These are phyloP conservation scores for Ispidina picta DNA, from an alignment of 2,797 vertebrate genomes.

Conservation along the genomic window DNA sequence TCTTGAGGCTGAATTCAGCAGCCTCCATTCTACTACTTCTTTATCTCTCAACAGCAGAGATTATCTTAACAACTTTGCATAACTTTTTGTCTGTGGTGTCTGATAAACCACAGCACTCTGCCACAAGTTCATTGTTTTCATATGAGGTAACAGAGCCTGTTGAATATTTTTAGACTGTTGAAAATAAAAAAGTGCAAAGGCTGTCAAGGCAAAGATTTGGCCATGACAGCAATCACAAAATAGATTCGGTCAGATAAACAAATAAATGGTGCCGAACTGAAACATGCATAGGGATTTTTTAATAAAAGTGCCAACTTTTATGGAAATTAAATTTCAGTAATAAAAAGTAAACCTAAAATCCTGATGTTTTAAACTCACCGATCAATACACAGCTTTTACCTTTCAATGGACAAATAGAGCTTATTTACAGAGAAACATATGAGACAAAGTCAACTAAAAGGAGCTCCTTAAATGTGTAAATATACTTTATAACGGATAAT, in stretches of 20 bases:
- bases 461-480: background rate
- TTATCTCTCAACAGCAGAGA: background rate
- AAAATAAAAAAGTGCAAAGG: conserved; percentile 48
- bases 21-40: background rate
- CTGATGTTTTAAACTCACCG: background rate
- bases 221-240: conserved; percentile 33
- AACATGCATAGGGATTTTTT: conserved; percentile 42
- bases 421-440: background rate
- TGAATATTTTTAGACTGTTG: conserved; percentile 50
- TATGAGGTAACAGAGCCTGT: background rate
- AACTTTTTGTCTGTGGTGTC: background rate
- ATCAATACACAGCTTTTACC: background rate
- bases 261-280: conserved; percentile 41
- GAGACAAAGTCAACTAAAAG: background rate
- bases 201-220: conserved; percentile 50
- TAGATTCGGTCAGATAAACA: conserved; percentile 48
- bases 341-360: background rate
- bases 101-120: background rate
- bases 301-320: conserved; percentile 32
- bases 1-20: background rate
- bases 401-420: background rate
- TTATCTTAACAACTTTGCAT: background rate
- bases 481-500: background rate
- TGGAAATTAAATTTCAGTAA: background rate
- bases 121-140: background rate